Evolutionary conservation across 2,888 invertebrate species (phyloP), one percentile per base, ranked within the genome.

Genomic region (Trissoscelio sp.): DNA sequence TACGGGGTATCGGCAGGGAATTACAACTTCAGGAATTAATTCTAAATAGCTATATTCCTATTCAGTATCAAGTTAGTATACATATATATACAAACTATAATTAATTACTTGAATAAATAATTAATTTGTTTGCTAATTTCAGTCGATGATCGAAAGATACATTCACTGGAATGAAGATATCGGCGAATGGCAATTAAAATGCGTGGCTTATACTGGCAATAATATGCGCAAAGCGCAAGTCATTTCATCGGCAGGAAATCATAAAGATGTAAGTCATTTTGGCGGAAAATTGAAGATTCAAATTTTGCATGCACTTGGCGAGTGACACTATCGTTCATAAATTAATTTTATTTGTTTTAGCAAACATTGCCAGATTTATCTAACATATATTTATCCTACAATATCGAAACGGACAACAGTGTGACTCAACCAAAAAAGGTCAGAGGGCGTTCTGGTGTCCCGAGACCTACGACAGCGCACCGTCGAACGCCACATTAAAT

Each of bases 91-190:
- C n/a, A n/a, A n/a, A n/a, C n/a, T n/a, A n/a, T n/a, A n/a, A n/a
- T n/a, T n/a, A n/a, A n/a, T n/a, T n/a, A n/a, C n/a, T n/a, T 28
- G 6, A 5, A 57, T 16, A 44, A 44, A 44, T 44, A 16, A 57
- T 64, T 66, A 22, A 48, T 34, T 31, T 7, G 22, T 66, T 28
- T 48, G 2, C 28, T 31, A 12, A 14, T 67, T 39, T 37, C 89
- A 97, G 96, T 95, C 95, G 57, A 94, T 97, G 92, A 96, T 99
- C 82, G 97, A 98, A 88, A 94, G 96, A 87, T 97, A 98, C 89
- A 96, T 98, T 46, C 96, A 97, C 88, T 99, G 99, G 98, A 99
- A 98, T 92, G 98, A 98, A 91, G 99, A 99, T 88, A 97, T 98
- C 31, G 99, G 99, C 31, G 99, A 99, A 92, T 99, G 99, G 97